phyloP scores from a whole-genome alignment of 2,888 invertebrate genomes.

The Abrostola triplasia region DNA sequence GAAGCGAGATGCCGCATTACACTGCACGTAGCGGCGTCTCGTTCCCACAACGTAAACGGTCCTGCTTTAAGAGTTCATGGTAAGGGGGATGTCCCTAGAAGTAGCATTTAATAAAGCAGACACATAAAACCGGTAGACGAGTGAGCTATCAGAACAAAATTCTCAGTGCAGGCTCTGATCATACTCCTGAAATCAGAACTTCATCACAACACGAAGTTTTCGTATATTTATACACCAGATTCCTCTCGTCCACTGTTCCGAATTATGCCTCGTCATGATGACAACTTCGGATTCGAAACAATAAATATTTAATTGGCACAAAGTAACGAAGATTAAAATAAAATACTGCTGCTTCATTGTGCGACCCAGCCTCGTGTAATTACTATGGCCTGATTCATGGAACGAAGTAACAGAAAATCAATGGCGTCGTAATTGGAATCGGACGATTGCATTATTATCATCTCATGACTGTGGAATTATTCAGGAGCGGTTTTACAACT shows the following conservation, averaged over 20 bases:
- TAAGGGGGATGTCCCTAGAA: no score
- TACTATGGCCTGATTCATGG: slow-evolving; percentile 23
- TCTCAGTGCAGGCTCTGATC: background rate
- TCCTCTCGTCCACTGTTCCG: background rate
- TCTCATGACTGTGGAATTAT: slow-evolving; percentile 52
- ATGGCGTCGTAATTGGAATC: slow-evolving; percentile 46
- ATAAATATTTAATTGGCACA: slow-evolving; percentile 10
- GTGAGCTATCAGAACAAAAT: no score
- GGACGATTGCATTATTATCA: slow-evolving; percentile 48
- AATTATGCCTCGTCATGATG: slow-evolving; percentile 1
- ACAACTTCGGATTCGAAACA: slow-evolving; percentile 4
- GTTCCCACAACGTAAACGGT: no score
- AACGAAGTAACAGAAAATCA: slow-evolving; percentile 50
- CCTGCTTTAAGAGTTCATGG: no score
- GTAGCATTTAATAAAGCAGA: background rate
- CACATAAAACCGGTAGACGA: no score
- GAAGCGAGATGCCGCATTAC: no score
- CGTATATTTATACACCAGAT: background rate
- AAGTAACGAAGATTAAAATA: slow-evolving; percentile 10
- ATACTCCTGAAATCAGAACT: background rate
- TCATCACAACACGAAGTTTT: background rate
- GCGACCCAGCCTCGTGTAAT: slow-evolving; percentile 19
- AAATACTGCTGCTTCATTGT: slow-evolving; percentile 13
- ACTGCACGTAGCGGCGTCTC: no score
- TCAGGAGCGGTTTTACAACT: slow-evolving; percentile 26